Base-by-base conservation (phyloP, 2,797 vertebrate species). In the Crocodylus rhombifer region DNA sequence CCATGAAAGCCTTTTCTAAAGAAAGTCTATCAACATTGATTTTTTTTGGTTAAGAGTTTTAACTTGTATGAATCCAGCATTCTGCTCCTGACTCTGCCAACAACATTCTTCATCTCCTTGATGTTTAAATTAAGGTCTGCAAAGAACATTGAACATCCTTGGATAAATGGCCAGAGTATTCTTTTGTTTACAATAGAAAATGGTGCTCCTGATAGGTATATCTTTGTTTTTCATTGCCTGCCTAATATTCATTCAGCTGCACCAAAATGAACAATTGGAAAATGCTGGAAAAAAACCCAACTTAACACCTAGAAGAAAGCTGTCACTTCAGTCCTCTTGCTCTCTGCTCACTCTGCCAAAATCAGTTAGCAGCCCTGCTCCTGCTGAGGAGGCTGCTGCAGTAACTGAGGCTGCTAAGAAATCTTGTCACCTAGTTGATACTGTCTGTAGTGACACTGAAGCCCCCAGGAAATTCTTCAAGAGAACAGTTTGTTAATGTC, bases 41-140 rank as follows among this genome's bases (percentile, higher is more conserved):
- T 10, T 51, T 51, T 51, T 51, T 51, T 51, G 42, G 42, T 51
- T 51, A 51, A 51, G 11, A 51, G 2, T 51, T 51, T 51, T 51
- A 51, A 51, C 3, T 10, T 51, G 42, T 9, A 51, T 51, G 42
- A 51, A 51, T 51, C 42, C 42, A 51, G 42, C 42, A 51, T 30
- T 60, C 64, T 89, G 64, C 25, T 87, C 30, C 14, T 91, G 86
- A 74, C 80, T 86, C 84, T 82, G 78, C 25, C 80, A 63, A 25
- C 84, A 93, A 95, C 91, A 93, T 1, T 3, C 74, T 96, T 95
- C 89, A 90, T 95, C 82, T 96, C 94, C 86, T 74, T 87, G 58
- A 94, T 91, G 69, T 84, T 93, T 90, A 93, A 51, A 93, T 86
- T 91, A 90, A 80, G 33, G n/a, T 87, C 86, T 77, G 21, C 2